Percentiles rank a stretch among this genome's conserved stretches.
These are phyloP conservation scores for Columba guinea DNA, from an alignment of 2,797 vertebrate genomes.

Conservation along the genomic window DNA sequence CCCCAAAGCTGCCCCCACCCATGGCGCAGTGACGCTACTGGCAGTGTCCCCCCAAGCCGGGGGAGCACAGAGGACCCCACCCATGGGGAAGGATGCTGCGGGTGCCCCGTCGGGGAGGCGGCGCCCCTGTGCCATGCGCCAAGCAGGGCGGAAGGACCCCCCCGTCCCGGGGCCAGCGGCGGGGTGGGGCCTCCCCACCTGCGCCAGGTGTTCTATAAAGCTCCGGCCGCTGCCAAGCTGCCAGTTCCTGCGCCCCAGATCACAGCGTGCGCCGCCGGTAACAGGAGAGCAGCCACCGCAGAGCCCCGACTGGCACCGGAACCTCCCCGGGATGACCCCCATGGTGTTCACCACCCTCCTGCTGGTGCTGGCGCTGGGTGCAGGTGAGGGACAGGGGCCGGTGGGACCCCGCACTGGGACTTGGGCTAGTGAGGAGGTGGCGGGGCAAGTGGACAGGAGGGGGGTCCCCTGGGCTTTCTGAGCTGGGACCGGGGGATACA, in stretches of 20 bases:
- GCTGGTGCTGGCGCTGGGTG: not conserved
- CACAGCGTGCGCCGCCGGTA: not conserved
- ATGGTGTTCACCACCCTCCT: not conserved
- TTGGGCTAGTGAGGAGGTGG: accelerated
- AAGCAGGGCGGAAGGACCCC: not conserved
- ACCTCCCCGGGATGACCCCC: not conserved
- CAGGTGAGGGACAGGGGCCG: not conserved
- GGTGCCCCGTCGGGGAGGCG: accelerated
- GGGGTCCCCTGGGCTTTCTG: not conserved
- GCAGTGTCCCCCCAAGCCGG: accelerated
- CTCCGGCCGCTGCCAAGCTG: not conserved
- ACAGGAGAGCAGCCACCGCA: not conserved
- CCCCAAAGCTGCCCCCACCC: accelerated
- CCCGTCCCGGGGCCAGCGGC: not conserved
- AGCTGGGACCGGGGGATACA: accelerated
- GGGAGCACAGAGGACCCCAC: accelerated
- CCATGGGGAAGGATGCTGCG: not conserved
- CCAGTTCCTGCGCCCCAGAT: not conserved
- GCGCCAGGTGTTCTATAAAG: conserved; percentile 61
- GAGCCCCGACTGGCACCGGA: not conserved
- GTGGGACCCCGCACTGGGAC: accelerated
- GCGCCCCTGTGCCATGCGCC: not conserved
- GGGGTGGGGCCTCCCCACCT: conserved; percentile 50
- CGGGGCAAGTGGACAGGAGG: accelerated
- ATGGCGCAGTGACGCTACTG: accelerated